Evolutionary conservation across 2,113 vertebrate species (phyloP), one percentile per base, ranked within the genome.

Genomic region (Ctenodactylus gundi): DNA sequence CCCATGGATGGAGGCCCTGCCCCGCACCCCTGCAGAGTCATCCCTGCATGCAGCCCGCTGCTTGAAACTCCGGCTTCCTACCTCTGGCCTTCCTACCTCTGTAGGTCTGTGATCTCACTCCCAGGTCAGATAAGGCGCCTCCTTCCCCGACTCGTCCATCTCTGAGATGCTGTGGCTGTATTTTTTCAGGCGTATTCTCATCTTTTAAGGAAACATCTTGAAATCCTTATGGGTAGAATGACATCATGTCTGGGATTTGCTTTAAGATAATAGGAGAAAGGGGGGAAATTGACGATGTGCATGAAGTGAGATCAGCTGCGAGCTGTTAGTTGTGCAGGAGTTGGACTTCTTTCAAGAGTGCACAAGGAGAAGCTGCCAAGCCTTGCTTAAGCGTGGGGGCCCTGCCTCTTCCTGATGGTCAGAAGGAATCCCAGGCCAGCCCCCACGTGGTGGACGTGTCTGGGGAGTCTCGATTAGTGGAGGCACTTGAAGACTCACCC

Each of bases 211-310:
- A 39, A 55, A 83, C 27, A 70, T 88, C 13, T 82, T 77, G 68
- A 88, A 95, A 77, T 85, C 53, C 41, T n/a, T 55, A 53, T 18
- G 62, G 29, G 44, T 53, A 78, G 65, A 94, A 58, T 84, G 85
- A 89, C 58, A 46, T 92, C 36, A 67, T 68, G 67, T 80, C 81
- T 90, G 70, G 57, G 57, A 81, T 68, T 88, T 75, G 72, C 72
- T 41, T 85, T 88, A 49, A 62, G 29, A 64, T 39, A 3, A 58
- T 76, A 41, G 1, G 39, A 49, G 68, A 67, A 73, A n/a, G n/a
- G 21, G 34, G 7, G 70, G 36, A 82, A 67, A 44, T 3, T 25
- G 58, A 70, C 34, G 67, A 17, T 73, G 20, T 12, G 4, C 27
- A 57, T 25, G 67, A 86, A 82, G 75, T 49, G 9, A 46, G 41